Percentiles rank a stretch among this genome's conserved stretches.
phyloP scores from a whole-genome alignment of 2,797 vertebrate species.

The Balearica regulorum region DNA sequence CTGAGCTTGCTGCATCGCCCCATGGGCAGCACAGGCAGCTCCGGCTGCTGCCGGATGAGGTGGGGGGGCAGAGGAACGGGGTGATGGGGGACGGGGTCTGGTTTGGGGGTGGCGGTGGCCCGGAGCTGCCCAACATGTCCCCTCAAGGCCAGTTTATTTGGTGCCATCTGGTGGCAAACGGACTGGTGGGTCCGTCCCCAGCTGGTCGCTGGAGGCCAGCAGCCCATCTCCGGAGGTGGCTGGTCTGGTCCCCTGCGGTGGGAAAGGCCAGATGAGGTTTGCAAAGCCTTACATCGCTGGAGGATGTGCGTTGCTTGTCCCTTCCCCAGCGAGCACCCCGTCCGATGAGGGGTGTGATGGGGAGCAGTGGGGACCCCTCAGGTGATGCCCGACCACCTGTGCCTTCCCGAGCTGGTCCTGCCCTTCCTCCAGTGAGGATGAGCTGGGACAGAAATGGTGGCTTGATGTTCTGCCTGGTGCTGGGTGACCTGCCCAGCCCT shows the following conservation, averaged over 20 bases:
- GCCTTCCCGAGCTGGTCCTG: background rate
- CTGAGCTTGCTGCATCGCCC: fast-evolving
- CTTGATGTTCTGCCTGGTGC: background rate
- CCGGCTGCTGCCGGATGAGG: fast-evolving
- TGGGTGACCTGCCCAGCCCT: background rate
- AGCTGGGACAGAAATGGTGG: background rate
- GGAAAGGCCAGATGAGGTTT: background rate
- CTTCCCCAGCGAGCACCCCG: background rate
- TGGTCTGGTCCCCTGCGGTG: fast-evolving
- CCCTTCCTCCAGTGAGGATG: background rate
- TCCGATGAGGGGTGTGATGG: fast-evolving
- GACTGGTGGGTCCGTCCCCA: background rate
- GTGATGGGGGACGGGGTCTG: background rate
- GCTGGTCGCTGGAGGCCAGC: background rate
- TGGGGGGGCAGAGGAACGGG: background rate
- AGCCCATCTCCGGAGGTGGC: background rate
- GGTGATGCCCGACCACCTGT: background rate
- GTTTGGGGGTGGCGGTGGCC: background rate
- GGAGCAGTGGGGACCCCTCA: background rate
- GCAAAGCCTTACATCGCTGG: fast-evolving
- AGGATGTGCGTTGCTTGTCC: fast-evolving
- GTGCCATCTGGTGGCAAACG: background rate
- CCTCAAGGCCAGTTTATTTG: background rate
- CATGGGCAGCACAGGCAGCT: background rate
- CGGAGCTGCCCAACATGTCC: background rate